phyloP scores from a whole-genome alignment of 1,140 invertebrate species.

The Bicyclus anynana region DNA sequence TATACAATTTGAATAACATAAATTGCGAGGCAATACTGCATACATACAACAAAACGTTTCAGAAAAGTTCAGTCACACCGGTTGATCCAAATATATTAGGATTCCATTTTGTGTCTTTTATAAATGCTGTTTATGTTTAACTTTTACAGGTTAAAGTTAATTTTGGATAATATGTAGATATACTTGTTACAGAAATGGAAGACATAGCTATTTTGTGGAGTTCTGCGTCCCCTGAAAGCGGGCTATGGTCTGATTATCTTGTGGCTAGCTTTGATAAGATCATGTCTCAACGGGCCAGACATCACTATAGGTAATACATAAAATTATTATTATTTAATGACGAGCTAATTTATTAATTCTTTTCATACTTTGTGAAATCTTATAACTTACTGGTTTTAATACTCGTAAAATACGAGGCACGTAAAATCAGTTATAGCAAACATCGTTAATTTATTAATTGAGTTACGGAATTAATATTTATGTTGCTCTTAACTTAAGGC shows the following conservation, averaged over 20 bases:
- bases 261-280: conserved; percentile 89
- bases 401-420: not conserved
- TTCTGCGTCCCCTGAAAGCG: conserved; percentile 84
- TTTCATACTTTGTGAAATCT: not conserved
- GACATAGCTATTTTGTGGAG: conserved; percentile 88
- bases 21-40: no score
- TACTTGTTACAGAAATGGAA: conserved; percentile 82
- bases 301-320: conserved; percentile 81
- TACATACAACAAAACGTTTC: no score
- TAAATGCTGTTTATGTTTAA: no score
- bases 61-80: no score
- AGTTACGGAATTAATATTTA: conserved; percentile 3
- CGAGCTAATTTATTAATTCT: no score
- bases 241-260: conserved; percentile 88
- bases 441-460: conserved; percentile 1
- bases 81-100: no score
- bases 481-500: not conserved
- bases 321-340: not conserved
- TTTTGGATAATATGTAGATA: no score
- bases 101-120: no score
- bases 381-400: no score
- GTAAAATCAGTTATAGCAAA: not conserved
- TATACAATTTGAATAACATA: not conserved
- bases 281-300: conserved; percentile 84
- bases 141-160: no score